These are phyloP conservation scores for Lycocerus yunnanus DNA, from an alignment of 2,888 invertebrate genomes.

Conservation along the genomic window DNA sequence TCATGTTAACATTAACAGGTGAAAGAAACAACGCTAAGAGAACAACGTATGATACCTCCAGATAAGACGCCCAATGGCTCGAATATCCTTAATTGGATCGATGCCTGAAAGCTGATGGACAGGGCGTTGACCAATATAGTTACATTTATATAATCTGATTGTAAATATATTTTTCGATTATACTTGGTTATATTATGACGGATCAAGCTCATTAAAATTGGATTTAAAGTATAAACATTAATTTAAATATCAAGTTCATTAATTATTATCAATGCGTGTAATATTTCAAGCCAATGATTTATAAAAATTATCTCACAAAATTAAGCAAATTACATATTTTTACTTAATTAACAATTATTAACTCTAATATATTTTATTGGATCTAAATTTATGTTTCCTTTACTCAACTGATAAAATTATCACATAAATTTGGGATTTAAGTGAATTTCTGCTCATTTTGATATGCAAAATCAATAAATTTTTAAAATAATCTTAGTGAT, in stretches of 20 bases:
- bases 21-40: slow-evolving; percentile 30
- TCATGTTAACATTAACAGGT: slow-evolving; percentile 30
- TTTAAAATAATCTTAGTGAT: not conserved
- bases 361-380: not conserved
- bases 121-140: slow-evolving; percentile 14
- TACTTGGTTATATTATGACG: not conserved
- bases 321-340: not conserved
- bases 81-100: slow-evolving; percentile 33
- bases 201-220: slow-evolving; percentile 5
- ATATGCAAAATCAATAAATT: not conserved
- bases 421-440: not conserved
- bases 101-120: slow-evolving; percentile 30
- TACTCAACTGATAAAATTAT: not conserved
- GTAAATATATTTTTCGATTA: slow-evolving; percentile 1
- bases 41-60: slow-evolving; percentile 18
- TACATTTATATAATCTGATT: slow-evolving; percentile 3
- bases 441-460: not conserved
- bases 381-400: not conserved
- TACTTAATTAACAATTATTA: not conserved
- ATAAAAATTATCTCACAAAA: not conserved
- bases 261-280: not conserved
- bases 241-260: not conserved
- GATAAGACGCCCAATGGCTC: slow-evolving; percentile 22
- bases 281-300: not conserved
- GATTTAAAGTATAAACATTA: not conserved